phyloP scores from a whole-genome alignment of 1,140 invertebrate species.

The Heliconius hermathena region DNA sequence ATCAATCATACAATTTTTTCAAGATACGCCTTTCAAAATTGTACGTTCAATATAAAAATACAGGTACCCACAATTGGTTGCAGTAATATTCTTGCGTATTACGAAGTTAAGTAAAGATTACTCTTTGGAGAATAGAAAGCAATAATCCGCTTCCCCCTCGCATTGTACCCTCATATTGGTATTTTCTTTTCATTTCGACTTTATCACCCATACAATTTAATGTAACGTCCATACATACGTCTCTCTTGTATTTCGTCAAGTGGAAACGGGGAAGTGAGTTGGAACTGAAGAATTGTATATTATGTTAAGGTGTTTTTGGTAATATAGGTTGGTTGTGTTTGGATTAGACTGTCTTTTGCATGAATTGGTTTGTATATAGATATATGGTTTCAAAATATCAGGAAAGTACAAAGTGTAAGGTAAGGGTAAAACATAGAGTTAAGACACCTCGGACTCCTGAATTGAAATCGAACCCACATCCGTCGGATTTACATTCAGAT shows the following conservation, averaged over 20 bases:
- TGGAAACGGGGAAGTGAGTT: neutral
- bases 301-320: neutral
- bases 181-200: constrained; percentile 26
- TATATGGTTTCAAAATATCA: neutral
- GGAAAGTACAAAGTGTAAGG: too few relatives aligned
- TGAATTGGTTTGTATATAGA: neutral
- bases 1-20: too few relatives aligned
- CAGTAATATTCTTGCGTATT: neutral
- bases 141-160: constrained; percentile 20
- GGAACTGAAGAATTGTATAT: neutral
- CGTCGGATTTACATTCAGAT: too few relatives aligned
- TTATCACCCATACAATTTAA: constrained; percentile 23
- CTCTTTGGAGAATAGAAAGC: constrained; percentile 24
- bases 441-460: too few relatives aligned
- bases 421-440: too few relatives aligned
- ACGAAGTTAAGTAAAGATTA: constrained; percentile 15
- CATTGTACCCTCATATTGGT: constrained; percentile 23
- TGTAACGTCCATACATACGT: constrained; percentile 5
- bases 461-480: too few relatives aligned
- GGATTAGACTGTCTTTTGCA: neutral
- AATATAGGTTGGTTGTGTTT: neutral
- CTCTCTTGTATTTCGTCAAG: neutral
- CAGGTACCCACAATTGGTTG: neutral
- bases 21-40: too few relatives aligned
- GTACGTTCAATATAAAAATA: neutral